Percentiles rank a stretch among this genome's conserved stretches.
These are phyloP conservation scores for Brachionus angularis DNA, from an alignment of 1,140 invertebrate genomes.

Conservation along the genomic window DNA sequence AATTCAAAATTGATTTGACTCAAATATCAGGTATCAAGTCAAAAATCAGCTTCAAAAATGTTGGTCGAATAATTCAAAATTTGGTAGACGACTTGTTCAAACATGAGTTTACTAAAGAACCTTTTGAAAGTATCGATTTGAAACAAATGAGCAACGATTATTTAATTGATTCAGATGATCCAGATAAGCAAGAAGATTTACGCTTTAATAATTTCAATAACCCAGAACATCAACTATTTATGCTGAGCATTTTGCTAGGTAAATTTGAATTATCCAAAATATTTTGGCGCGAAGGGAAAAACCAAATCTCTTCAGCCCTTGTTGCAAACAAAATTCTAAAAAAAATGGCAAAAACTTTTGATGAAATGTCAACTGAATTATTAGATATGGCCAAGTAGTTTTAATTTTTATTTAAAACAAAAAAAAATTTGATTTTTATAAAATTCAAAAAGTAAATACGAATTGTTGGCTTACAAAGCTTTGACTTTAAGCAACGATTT, in stretches of 20 bases:
- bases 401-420: neutral
- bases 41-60: neutral
- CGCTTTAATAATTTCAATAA: neutral
- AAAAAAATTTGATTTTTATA: neutral
- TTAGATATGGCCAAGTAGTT: neutral
- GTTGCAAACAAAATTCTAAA: slow-evolving; percentile 16
- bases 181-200: neutral
- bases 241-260: slow-evolving; percentile 7
- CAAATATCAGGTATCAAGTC: too few relatives aligned
- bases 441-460: neutral
- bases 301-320: slow-evolving; percentile 17
- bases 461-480: slow-evolving; percentile 6
- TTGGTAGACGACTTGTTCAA: slow-evolving; percentile 22
- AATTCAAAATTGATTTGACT: neutral
- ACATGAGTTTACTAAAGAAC: slow-evolving; percentile 18
- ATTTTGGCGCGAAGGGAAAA: slow-evolving; percentile 9
- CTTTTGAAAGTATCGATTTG: neutral
- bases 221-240: slow-evolving; percentile 28
- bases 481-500: neutral
- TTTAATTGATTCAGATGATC: too few relatives aligned
- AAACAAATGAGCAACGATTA: neutral
- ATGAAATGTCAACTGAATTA: slow-evolving; percentile 4
- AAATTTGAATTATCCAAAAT: neutral
- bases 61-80: slow-evolving; percentile 1
- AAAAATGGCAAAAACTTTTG: slow-evolving; percentile 2